Conservation (phyloP, 2,113 vertebrate species). For the Laterallus jamaicensis region DNA sequence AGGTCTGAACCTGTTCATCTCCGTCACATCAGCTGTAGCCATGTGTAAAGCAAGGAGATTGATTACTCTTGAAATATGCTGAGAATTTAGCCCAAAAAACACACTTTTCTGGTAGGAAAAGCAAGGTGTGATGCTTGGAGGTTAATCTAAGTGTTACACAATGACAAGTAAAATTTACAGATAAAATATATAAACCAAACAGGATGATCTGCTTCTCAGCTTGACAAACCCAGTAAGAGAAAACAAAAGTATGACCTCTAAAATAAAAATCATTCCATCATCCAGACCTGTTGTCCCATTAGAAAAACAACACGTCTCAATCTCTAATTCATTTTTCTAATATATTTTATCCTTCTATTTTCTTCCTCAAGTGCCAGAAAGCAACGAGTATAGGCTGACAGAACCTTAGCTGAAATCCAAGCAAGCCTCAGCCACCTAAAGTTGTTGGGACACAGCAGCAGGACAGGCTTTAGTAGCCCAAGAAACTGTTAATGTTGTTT, state of each 20-base stretch:
- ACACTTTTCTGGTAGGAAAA: neutral
- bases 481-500: constrained; percentile 44
- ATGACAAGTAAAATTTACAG: neutral
- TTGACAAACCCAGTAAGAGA: neutral
- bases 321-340: neutral
- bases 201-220: neutral
- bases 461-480: neutral
- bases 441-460: neutral
- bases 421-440: neutral
- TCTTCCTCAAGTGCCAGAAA: neutral
- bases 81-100: neutral
- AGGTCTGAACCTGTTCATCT: neutral
- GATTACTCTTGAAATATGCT: neutral
- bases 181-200: neutral
- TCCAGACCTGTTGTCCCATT: neutral
- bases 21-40: neutral
- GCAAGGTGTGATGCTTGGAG: neutral
- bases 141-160: neutral
- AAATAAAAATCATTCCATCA: neutral
- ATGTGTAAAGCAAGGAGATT: rapidly evolving
- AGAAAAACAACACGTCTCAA: neutral
- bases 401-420: neutral
- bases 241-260: neutral
- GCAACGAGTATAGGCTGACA: neutral
- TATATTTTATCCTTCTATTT: neutral